phyloP scores from a whole-genome alignment of 2,888 invertebrate species.

The Euplexia lucipara region DNA sequence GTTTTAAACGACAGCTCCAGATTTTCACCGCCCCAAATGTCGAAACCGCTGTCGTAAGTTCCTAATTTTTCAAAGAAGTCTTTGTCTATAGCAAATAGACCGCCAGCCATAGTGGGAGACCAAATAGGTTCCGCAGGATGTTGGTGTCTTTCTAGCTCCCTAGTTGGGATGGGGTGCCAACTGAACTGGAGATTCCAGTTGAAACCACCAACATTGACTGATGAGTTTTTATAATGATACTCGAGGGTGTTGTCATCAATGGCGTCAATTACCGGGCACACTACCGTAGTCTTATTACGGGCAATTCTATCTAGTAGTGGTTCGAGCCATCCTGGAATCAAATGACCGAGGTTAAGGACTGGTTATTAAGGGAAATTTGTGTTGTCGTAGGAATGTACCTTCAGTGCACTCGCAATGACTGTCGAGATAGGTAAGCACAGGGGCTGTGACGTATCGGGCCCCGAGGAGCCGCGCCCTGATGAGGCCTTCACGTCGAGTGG shows the following conservation, averaged over 20 bases:
- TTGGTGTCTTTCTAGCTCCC: conserved; percentile 95
- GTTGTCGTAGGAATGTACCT: conserved; percentile 86
- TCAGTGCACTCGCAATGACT: conserved; percentile 99
- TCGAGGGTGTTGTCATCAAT: conserved; percentile 98
- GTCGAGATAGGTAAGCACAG: conserved; percentile 98
- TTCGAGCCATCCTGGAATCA: conserved; percentile 96
- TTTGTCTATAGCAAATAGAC: conserved; percentile 98
- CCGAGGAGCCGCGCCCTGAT: conserved; percentile 98
- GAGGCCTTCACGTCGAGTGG: conserved; percentile 97
- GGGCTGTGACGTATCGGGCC: conserved; percentile 95
- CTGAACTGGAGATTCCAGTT: conserved; percentile 99
- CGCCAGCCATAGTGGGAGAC: conserved; percentile 99
- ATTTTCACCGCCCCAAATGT: conserved; percentile 99
- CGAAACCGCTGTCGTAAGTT: conserved; percentile 99
- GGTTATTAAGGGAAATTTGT: conserved; percentile 48
- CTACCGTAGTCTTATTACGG: conserved; percentile 96
- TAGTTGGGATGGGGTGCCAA: conserved; percentile 99
- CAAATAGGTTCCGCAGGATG: conserved; percentile 98
- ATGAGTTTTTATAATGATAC: conserved; percentile 96
- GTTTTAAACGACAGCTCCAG: conserved; percentile 99
- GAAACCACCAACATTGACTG: conserved; percentile 97
- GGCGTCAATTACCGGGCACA: conserved; percentile 99
- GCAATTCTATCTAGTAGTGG: conserved; percentile 97
- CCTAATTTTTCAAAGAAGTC: conserved; percentile 98
- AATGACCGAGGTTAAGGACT: conserved; percentile 57